These are phyloP conservation scores for Seriola aureovittata DNA, from an alignment of 2,113 vertebrate species.

Conservation along the genomic window DNA sequence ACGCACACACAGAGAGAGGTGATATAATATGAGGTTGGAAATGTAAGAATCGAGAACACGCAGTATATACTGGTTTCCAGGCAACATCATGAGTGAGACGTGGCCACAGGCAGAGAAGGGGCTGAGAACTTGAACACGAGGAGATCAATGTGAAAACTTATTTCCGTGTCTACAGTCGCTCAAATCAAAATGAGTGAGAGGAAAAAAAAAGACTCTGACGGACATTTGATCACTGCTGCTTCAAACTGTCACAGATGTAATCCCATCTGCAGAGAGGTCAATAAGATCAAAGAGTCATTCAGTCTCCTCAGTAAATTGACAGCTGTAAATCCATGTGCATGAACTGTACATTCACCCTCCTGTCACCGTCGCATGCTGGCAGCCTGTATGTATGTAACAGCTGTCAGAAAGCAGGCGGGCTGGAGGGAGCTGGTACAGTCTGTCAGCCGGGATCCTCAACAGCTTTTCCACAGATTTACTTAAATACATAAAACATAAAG, in stretches of 20 bases:
- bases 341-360: background rate
- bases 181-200: background rate
- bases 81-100: too few relatives aligned
- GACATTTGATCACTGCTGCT: background rate
- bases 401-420: background rate
- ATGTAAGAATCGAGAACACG: too few relatives aligned
- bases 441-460: conserved; percentile 5
- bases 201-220: background rate
- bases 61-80: too few relatives aligned
- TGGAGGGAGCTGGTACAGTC: background rate
- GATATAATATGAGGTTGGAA: too few relatives aligned
- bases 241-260: background rate
- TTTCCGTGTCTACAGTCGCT: background rate
- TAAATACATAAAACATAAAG: background rate
- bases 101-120: too few relatives aligned
- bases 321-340: background rate
- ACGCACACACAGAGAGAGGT: too few relatives aligned
- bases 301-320: background rate
- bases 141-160: too few relatives aligned
- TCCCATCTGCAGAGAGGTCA: background rate
- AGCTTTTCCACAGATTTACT: background rate
- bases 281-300: background rate
- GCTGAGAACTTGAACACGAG: too few relatives aligned
- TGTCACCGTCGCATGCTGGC: background rate
- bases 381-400: background rate